These are phyloP conservation scores for Schizopygopsis malacanthus DNA, from an alignment of 2,797 vertebrate genomes.

Conservation along the genomic window DNA sequence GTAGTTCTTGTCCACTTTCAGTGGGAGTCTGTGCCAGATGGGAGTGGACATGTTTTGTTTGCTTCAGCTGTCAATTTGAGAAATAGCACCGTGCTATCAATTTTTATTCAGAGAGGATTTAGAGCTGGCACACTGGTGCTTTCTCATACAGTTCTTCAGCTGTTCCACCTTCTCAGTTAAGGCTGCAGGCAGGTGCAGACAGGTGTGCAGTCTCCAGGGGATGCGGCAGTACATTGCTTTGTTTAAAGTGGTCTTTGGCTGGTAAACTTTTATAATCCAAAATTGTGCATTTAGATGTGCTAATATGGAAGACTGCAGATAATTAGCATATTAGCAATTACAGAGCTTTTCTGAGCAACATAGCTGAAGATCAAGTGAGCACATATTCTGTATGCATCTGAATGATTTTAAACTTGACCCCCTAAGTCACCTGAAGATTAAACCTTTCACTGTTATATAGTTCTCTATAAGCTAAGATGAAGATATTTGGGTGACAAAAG, in stretches of 20 bases:
- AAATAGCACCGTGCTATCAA: conserved; percentile 17
- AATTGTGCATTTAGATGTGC: neutral
- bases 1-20: conserved; percentile 35
- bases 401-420: neutral
- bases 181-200: conserved; percentile 32
- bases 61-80: conserved; percentile 43
- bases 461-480: neutral
- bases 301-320: neutral
- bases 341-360: neutral
- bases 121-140: neutral
- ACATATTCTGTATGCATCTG: neutral
- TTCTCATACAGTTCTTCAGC: conserved; percentile 23
- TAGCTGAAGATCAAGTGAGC: neutral
- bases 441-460: neutral
- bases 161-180: conserved; percentile 32
- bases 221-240: neutral
- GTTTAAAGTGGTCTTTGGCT: conserved; percentile 3
- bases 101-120: conserved; percentile 43
- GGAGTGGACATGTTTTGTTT: conserved; percentile 40
- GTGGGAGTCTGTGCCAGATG: conserved; percentile 32
- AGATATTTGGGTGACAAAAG: neutral
- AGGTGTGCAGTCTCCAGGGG: conserved; percentile 15
- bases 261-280: conserved; percentile 8
- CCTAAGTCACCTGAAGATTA: no score
- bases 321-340: neutral